A percentile compares a stretch with the other conserved stretches of the same genome.
Conservation (phyloP, 2,888 invertebrate genomes). For the Eutolmus rufibarbis region DNA sequence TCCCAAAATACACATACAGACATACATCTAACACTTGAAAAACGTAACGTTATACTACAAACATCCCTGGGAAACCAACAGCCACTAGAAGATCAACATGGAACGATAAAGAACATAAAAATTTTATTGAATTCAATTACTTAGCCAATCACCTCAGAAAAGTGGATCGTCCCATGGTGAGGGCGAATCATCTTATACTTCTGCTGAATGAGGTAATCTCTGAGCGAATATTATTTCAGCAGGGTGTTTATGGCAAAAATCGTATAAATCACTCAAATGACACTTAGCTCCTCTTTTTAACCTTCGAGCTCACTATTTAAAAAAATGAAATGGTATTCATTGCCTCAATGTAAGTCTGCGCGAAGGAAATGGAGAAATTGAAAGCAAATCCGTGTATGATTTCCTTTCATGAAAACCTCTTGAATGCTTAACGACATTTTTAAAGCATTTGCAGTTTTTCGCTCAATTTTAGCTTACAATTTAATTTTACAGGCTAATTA, state of each 20-base stretch:
- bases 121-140: constrained; percentile 17
- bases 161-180: not conserved
- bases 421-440: not conserved
- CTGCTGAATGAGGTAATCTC: not conserved
- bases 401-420: not conserved
- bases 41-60: not conserved
- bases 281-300: not conserved
- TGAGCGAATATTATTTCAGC: not conserved
- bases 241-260: not conserved
- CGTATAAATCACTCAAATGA: not conserved
- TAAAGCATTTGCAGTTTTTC: not conserved
- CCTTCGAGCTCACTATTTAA: not conserved
- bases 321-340: not conserved
- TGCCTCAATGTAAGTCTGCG: not conserved
- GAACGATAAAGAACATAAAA: not conserved
- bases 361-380: not conserved
- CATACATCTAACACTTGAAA: not conserved
- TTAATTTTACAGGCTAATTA: not conserved
- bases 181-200: not conserved
- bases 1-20: not conserved
- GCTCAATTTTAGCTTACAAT: not conserved
- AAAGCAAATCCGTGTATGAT: not conserved
- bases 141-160: not conserved
- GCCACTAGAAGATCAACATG: not conserved
- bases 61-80: not conserved